Evolutionary conservation across 2,888 invertebrate species (phyloP).

Genomic region (Drosophila multiciliata): DNA sequence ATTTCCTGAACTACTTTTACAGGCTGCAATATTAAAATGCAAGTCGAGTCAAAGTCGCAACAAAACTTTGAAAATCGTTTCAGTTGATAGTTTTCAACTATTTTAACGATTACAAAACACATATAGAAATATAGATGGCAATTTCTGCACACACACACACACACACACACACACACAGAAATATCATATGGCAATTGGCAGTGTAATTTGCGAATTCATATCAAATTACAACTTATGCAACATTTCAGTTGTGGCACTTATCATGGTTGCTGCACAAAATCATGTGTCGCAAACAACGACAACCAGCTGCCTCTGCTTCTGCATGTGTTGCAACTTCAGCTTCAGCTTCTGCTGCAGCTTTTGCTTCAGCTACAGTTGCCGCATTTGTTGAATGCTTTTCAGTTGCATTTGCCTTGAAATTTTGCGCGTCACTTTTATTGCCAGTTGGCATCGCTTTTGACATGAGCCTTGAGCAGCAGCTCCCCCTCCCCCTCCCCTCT

Average conservation of each 20-base stretch:
- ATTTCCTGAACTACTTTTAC: background rate
- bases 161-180: background rate
- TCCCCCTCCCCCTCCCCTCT: background rate
- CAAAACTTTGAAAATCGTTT: background rate
- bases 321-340: slow-evolving; percentile 27
- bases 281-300: slow-evolving; percentile 45
- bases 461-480: slow-evolving; percentile 9
- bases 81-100: background rate
- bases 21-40: background rate
- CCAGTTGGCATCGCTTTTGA: slow-evolving; percentile 55
- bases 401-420: slow-evolving; percentile 72
- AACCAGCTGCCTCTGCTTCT: slow-evolving; percentile 19
- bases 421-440: slow-evolving; percentile 76
- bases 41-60: background rate
- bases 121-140: background rate
- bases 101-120: background rate
- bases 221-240: slow-evolving; percentile 59
- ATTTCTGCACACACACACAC: background rate
- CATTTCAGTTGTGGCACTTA: slow-evolving; percentile 62
- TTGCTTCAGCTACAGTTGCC: slow-evolving; percentile 8
- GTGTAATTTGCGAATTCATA: slow-evolving; percentile 74
- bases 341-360: slow-evolving; percentile 43
- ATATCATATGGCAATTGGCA: slow-evolving; percentile 55
- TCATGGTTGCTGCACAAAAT: slow-evolving; percentile 40
- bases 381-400: slow-evolving; percentile 78